These are phyloP conservation scores for Odontocolon sp. DNA, from an alignment of 2,888 invertebrate genomes.

Conservation along the genomic window DNA sequence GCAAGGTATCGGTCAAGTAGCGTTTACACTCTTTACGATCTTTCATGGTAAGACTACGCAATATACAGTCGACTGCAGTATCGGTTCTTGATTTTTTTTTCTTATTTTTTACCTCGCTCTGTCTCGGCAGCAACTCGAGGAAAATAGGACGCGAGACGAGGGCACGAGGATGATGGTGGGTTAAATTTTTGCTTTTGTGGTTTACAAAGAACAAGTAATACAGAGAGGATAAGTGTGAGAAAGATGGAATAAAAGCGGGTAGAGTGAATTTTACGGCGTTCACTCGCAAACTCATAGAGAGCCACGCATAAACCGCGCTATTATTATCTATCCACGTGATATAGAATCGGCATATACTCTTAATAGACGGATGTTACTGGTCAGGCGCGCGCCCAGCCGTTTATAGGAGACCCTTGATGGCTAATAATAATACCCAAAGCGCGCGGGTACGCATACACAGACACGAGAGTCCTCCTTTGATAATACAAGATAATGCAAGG, in stretches of 20 bases:
- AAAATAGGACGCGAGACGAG: constrained; percentile 8
- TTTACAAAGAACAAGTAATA: constrained; percentile 50
- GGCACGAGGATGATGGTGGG: neutral
- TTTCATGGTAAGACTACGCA: constrained; percentile 50
- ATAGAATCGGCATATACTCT: constrained; percentile 65
- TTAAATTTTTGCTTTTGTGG: constrained; percentile 60
- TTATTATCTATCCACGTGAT: constrained; percentile 67
- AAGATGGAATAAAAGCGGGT: constrained; percentile 3
- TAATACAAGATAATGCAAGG: constrained; percentile 54
- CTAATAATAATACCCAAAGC: constrained; percentile 39
- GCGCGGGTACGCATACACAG: constrained; percentile 12
- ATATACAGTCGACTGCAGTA: neutral
- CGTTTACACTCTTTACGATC: constrained; percentile 65
- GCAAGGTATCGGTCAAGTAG: constrained; percentile 51
- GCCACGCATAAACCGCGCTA: constrained; percentile 53
- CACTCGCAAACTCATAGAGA: constrained; percentile 48
- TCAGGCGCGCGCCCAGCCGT: neutral
- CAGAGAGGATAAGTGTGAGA: neutral
- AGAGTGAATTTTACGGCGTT: constrained; percentile 63
- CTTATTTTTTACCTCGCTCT: neutral
- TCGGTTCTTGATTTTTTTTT: neutral
- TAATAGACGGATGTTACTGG: constrained; percentile 58
- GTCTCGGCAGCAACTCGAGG: neutral
- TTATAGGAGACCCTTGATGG: constrained; percentile 36
- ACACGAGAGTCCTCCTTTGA: constrained; percentile 18